phyloP scores from a whole-genome alignment of 1,140 invertebrate genomes.

The Drosophila parabipectinata region DNA sequence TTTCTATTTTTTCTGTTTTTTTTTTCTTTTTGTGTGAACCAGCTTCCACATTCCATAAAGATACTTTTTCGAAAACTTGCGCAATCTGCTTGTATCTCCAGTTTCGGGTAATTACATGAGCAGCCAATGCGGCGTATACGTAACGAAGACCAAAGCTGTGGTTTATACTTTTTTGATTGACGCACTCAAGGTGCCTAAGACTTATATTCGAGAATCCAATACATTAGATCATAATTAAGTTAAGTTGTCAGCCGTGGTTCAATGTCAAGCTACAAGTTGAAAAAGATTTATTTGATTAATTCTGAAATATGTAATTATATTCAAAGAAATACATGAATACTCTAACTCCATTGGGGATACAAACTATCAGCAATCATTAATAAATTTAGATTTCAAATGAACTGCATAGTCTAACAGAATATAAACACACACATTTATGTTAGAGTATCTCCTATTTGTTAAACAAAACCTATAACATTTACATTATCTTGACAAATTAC shows the following conservation, averaged over 20 bases:
- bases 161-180: constrained; percentile 44
- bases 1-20: constrained; percentile 1
- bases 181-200: constrained; percentile 39
- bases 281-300: constrained; percentile 45
- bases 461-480: constrained; percentile 1
- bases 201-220: constrained; percentile 12
- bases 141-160: constrained; percentile 24
- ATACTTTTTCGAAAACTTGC: constrained; percentile 38
- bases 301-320: constrained; percentile 38
- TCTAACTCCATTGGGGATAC: background rate
- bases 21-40: constrained; percentile 7
- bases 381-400: background rate
- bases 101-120: constrained; percentile 42
- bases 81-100: constrained; percentile 33
- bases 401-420: background rate
- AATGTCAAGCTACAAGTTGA: constrained; percentile 33
- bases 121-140: constrained; percentile 45
- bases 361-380: background rate
- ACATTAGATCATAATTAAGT: constrained; percentile 45
- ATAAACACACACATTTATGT: background rate
- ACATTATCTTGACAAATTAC: constrained; percentile 40
- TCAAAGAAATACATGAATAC: constrained; percentile 14
- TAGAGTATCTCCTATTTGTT: constrained; percentile 8
- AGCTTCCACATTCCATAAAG: constrained; percentile 52
- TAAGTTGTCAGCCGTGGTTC: constrained; percentile 32